phyloP scores from a whole-genome alignment of 2,797 vertebrate species.

The Cygnus olor region DNA sequence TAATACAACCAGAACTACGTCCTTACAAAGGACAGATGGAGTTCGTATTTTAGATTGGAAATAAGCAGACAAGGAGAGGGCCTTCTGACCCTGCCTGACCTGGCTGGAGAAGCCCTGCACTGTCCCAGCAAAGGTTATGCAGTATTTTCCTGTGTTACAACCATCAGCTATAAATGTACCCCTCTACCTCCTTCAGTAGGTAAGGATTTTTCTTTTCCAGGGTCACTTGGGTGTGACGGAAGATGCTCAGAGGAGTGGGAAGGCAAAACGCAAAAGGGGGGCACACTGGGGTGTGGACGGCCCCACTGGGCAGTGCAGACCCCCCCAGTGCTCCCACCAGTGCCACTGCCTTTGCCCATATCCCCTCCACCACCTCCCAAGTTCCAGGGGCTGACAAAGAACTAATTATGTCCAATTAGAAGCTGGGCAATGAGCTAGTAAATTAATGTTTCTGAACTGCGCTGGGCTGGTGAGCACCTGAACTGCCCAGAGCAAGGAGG shows the following conservation, averaged over 20 bases:
- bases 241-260: neutral
- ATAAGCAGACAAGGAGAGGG: neutral
- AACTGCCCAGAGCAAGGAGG: neutral
- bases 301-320: neutral
- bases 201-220: no score
- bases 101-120: neutral
- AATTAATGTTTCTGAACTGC: neutral
- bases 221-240: no score
- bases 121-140: no score
- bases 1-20: neutral
- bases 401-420: slow-evolving; percentile 37
- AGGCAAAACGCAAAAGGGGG: neutral
- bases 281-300: no score
- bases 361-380: rapidly evolving
- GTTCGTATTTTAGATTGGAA: neutral
- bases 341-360: rapidly evolving
- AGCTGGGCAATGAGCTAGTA: neutral
- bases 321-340: neutral
- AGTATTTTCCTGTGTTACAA: no score
- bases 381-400: neutral
- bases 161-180: no score
- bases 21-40: neutral
- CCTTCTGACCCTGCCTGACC: neutral
- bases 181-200: no score
- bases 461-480: neutral